Conservation (phyloP, 2,888 invertebrate genomes). For the Tenodera sinensis region DNA sequence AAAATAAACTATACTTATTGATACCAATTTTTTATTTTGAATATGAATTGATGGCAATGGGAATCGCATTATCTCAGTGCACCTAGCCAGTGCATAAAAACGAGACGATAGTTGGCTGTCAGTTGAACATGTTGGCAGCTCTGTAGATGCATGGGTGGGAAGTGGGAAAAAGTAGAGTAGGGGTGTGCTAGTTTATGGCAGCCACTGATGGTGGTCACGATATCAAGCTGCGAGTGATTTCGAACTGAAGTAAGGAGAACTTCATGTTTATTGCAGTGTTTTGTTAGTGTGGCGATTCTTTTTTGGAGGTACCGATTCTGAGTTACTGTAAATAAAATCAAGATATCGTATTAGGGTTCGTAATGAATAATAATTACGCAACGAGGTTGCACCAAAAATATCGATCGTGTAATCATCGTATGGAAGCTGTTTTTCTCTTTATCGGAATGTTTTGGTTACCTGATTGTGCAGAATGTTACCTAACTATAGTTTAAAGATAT, state of each 20-base stretch:
- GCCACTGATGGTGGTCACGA: neutral
- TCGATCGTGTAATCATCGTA: constrained; percentile 10
- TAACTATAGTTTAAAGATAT: neutral
- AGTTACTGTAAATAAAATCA: neutral
- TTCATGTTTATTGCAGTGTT: neutral
- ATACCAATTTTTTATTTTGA: too few species aligned
- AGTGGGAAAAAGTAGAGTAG: neutral
- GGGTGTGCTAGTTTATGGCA: neutral
- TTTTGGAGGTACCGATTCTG: neutral
- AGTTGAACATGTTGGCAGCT: neutral
- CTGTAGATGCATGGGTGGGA: neutral
- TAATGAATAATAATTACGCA: neutral
- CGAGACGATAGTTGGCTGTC: neutral
- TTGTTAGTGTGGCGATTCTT: neutral
- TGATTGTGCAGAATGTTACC: too few species aligned
- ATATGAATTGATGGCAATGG: too few species aligned
- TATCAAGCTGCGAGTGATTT: neutral
- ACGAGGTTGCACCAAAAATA: constrained; percentile 21
- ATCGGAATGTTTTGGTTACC: neutral
- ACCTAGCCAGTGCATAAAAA: too few species aligned
- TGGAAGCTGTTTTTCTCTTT: neutral
- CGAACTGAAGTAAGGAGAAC: neutral
- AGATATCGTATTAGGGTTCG: neutral
- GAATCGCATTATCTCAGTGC: too few species aligned
- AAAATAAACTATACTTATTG: too few species aligned